Evolutionary conservation across 2,797 vertebrate genomes (phyloP), one percentile per base, ranked within the genome.

Genomic region (Ispidina picta): DNA sequence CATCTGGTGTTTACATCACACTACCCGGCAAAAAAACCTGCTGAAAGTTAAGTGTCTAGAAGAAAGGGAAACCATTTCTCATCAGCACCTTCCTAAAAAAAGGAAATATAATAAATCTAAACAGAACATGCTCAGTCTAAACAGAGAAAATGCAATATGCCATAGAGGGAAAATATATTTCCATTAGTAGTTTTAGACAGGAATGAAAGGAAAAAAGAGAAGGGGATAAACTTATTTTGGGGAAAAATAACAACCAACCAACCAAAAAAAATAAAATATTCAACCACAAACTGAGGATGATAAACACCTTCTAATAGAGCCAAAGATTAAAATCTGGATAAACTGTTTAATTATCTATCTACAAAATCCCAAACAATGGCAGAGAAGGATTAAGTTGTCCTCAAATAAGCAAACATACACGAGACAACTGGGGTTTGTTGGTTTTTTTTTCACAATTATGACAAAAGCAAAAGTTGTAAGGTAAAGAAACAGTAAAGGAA

Each of bases 21-120:
- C 51, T 12, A 56, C 4, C 5, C 9, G 64, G 52, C 9, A 58
- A 83, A 28, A 51, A 49, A 77, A 77, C 31, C 41, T 13, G 9
- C 26, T 79, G 77, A 43, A 78, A 86, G 72, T 2, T 20, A 13
- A 13, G 14, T 22, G 15, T 37, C 41, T 70, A 41, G 28, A 84
- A 83, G n/a, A 86, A 75, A 75, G 89, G 66, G 70, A 94, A 95
- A 66, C 39, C 11, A 52, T 22, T 70, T 51, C 26, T 86, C 41
- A 60, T 59, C 52, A 84, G 23, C 49, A 76, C 29, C 52, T 76
- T 78, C 55, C 69, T 43, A n/a, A 62, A 48, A 66, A 62, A 25
- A 58, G 46, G 66, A 46, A 63, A n/a, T 49, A 20, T 20, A 29
- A 56, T 71, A 71, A 48, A 75, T 26, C 46, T 55, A 63, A 96